A percentile compares a stretch with the other conserved stretches of the same genome.
Conservation (phyloP, 92 coral and sea anemone genomes). For the Scolanthus callimorphus region DNA sequence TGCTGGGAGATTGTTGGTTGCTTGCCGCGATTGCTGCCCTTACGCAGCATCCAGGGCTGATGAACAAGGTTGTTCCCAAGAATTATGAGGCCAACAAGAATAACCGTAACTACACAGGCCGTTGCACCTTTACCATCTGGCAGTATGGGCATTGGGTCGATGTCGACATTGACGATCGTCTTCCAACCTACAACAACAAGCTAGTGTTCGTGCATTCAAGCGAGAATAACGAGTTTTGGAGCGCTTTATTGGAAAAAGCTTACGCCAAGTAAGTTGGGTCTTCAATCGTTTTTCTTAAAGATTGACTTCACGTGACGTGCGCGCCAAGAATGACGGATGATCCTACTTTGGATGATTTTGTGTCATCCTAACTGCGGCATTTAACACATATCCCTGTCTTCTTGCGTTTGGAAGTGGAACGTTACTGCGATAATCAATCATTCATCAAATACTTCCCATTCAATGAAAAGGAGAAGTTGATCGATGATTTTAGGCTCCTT, state of each 20-base stretch:
- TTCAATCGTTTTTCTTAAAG: too few relatives aligned
- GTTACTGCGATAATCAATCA: too few relatives aligned
- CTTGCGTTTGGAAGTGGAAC: too few relatives aligned
- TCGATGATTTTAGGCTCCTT: too few relatives aligned
- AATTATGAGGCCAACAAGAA: slow-evolving; percentile 27
- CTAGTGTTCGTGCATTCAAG: slow-evolving; percentile 52
- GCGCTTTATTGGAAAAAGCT: slow-evolving; percentile 70
- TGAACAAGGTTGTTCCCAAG: slow-evolving; percentile 29
- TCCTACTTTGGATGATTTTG: too few relatives aligned
- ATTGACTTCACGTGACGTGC: too few relatives aligned
- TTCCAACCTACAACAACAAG: slow-evolving; percentile 61
- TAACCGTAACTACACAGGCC: slow-evolving; percentile 41
- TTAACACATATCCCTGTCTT: too few relatives aligned
- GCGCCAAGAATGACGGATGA: too few relatives aligned
- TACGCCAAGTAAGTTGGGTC: slow-evolving; percentile 78
- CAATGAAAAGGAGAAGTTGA: too few relatives aligned
- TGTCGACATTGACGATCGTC: slow-evolving; percentile 63
- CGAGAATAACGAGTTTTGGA: slow-evolving; percentile 74
- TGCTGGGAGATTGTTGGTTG: slow-evolving; percentile 85
- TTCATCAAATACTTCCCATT: too few relatives aligned
- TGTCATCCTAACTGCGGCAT: too few relatives aligned
- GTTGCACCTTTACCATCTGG: slow-evolving; percentile 73
- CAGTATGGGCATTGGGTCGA: slow-evolving; percentile 74
- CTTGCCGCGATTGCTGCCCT: slow-evolving; percentile 68
- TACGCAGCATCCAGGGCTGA: slow-evolving; percentile 32